Percentiles rank a stretch among this genome's conserved stretches.
Conservation (phyloP, 2,113 vertebrate genomes). For the Polypterus bichir region DNA sequence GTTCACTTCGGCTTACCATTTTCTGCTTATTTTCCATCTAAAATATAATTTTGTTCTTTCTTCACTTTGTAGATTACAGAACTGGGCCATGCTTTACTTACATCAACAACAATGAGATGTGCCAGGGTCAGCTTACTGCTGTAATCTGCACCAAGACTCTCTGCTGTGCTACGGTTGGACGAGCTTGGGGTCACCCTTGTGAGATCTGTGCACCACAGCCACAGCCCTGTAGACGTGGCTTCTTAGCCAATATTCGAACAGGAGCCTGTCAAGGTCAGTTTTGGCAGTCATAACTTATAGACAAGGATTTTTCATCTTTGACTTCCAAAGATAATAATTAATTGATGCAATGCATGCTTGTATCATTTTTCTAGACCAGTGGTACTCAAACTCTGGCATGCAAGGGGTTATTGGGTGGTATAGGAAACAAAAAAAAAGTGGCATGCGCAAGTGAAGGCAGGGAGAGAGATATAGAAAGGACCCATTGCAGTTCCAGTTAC, state of each 20-base stretch:
- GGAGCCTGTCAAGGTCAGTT: slow-evolving; percentile 58
- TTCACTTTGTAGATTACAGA: slow-evolving; percentile 46
- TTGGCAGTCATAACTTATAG: no score
- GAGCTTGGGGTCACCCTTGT: slow-evolving; percentile 59
- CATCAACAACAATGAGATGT: slow-evolving; percentile 47
- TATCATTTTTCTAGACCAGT: no score
- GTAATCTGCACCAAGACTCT: slow-evolving; percentile 61
- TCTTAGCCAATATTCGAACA: slow-evolving; percentile 54
- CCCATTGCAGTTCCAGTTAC: no score
- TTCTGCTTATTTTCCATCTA: neutral
- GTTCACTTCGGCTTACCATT: no score
- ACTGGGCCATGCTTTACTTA: slow-evolving; percentile 59
- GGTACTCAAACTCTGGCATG: no score
- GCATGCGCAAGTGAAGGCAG: no score
- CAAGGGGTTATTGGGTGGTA: no score
- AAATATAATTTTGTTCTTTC: neutral
- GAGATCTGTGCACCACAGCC: slow-evolving; percentile 58
- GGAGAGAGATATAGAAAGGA: no score
- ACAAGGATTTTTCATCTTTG: no score
- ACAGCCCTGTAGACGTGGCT: slow-evolving; percentile 54
- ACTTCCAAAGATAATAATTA: no score
- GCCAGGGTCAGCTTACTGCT: slow-evolving; percentile 54
- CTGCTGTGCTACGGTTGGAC: slow-evolving; percentile 59
- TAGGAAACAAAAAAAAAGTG: no score
- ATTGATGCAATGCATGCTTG: no score